Base-by-base conservation (phyloP, 2,113 vertebrate species). In the Mesocricetus auratus region DNA sequence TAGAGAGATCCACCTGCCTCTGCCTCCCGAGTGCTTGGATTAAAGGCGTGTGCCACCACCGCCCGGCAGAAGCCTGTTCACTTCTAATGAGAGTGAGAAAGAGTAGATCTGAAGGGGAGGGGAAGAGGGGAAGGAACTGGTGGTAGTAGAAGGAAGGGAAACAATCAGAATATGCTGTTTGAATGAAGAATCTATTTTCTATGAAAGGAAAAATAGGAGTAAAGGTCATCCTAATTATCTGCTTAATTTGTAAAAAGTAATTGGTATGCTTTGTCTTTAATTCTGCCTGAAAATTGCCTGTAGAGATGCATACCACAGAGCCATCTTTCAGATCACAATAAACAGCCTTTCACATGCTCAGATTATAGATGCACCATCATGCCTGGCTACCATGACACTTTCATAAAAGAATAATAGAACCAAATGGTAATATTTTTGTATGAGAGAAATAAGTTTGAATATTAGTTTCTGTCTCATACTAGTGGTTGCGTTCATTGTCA, bases 401-500 rank as follows among this genome's bases (percentile, higher is more conserved):
- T 77, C 50, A 31, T 11, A 47, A 47, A 31, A 29, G 24, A 73
- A 81, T 89, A 56, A 82, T 91, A 87, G 22, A 96, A 60, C 69
- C 21, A 77, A 45, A 91, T 82, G 19, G 15, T 15, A 86, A 77
- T 92, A 89, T 86, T 77, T 92, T 68, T 90, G 1, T 96, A 83
- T 39, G 17, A 5, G 53, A 90, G 29, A 89, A 95, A 85, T 36
- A 69, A 85, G 83, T 75, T 58, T 7, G 50, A 89, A 94, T 22
- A 42, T 90, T 24, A 29, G 60, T 71, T 78, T 96, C 22, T 85
- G 9, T 47, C 92, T 95, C n/a, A 93, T 56, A 75, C 3, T 93
- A 96, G 56, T 78, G 29, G 29, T 87, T 87, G 53, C 96, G 56
- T 88, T 86, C 9, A 88, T 88, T 24, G 91, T 89, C 91, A 93